phyloP scores from a whole-genome alignment of 2,888 invertebrate species.

The Agriopis marginaria region DNA sequence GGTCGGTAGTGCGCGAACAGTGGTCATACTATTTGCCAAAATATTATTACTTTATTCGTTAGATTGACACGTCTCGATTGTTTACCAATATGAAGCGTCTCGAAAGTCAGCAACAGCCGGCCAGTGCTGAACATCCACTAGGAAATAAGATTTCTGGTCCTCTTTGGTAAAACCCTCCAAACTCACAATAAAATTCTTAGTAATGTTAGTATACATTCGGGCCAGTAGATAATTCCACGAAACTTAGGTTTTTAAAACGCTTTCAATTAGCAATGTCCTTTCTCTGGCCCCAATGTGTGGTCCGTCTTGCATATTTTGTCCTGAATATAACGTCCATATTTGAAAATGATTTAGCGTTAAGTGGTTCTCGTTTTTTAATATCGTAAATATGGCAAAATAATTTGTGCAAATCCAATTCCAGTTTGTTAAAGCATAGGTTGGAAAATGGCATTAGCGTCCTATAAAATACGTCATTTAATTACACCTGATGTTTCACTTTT shows the following conservation, averaged over 20 bases:
- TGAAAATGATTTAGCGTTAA: conserved; percentile 82
- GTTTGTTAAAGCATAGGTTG: conserved; percentile 52
- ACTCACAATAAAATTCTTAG: conserved; percentile 76
- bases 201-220: conserved; percentile 74
- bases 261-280: conserved; percentile 39
- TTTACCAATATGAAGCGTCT: conserved; percentile 71
- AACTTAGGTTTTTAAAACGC: conserved; percentile 41
- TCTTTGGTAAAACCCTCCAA: conserved; percentile 79
- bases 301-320: conserved; percentile 83
- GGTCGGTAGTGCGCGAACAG: conserved; percentile 45
- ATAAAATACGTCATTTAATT: conserved; percentile 53
- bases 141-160: conserved; percentile 80
- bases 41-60: conserved; percentile 61
- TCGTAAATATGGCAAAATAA: conserved; percentile 49
- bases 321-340: conserved; percentile 84
- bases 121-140: conserved; percentile 84
- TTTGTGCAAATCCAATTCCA: conserved; percentile 62
- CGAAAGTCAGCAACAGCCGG: conserved; percentile 76
- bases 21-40: conserved; percentile 70
- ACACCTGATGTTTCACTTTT: conserved; percentile 68
- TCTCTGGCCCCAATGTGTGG: conserved; percentile 66
- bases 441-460: conserved; percentile 59
- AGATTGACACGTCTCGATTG: conserved; percentile 62
- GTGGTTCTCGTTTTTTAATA: conserved; percentile 73
- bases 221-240: conserved; percentile 55